Conservation (phyloP, 2,888 invertebrate species). For the Diarsia mendica region DNA sequence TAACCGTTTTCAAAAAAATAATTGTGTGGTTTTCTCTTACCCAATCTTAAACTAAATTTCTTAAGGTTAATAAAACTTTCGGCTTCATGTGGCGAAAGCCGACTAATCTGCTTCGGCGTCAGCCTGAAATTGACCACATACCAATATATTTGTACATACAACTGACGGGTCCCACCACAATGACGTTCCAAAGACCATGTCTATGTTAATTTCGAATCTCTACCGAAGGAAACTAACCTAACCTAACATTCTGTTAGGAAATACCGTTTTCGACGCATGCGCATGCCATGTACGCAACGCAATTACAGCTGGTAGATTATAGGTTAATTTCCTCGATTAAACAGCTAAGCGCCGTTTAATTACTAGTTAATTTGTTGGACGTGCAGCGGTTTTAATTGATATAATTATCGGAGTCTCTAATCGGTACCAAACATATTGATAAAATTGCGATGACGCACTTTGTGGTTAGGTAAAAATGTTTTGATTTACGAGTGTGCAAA, state of each 20-base stretch:
- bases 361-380: conserved; percentile 48
- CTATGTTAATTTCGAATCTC: conserved; percentile 79
- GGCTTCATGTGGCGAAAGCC: background rate
- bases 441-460: conserved; percentile 26
- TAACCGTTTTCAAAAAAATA: too few species aligned
- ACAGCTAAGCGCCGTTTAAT: conserved; percentile 60
- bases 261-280: conserved; percentile 64
- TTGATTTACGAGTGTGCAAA: background rate
- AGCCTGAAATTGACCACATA: background rate
- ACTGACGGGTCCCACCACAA: conserved; percentile 59
- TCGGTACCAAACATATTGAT: conserved; percentile 14
- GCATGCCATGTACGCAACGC: conserved; percentile 43
- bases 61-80: background rate
- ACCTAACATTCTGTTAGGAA: conserved; percentile 64
- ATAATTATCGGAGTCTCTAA: conserved; percentile 31
- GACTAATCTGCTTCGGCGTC: background rate
- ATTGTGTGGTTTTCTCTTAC: background rate
- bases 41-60: background rate
- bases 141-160: conserved; percentile 72
- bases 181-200: conserved; percentile 67
- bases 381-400: conserved; percentile 40
- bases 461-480: background rate
- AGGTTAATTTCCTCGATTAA: conserved; percentile 59
- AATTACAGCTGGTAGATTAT: conserved; percentile 57
- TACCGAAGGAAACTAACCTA: conserved; percentile 70